Base-by-base conservation (phyloP, 2,797 vertebrate genomes). In the Myotis planiceps region DNA sequence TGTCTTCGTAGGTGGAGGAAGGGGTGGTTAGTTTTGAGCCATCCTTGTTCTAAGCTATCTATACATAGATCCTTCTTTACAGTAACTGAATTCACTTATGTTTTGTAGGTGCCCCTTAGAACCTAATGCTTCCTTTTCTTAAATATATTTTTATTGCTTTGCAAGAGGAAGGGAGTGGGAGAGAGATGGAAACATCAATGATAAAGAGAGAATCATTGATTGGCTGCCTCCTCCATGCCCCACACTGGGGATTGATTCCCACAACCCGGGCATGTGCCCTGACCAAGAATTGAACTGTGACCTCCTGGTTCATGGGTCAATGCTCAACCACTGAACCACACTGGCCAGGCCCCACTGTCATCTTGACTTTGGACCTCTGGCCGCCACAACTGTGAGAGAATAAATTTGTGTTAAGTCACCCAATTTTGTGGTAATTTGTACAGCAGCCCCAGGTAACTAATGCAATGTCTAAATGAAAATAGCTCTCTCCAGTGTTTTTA, bases 271-370 rank as follows among this genome's bases (percentile, higher is more conserved):
- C 55, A 60, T 60, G 25, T 60, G 58, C 27, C 58, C 58, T 60
- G 58, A 60, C 58, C 58, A 29, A 29, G 58, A 60, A 60, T 29
- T 1, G 27, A 60, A 60, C 58, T 6, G 27, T 29, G 58, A 60
- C 27, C 58, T 60, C 58, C 25, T 15, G 58, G 58, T 29, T 60
- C 13, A 29, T 60, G 58, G 27, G 55, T 27, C 55, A 58, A 5
- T 58, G 55, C 25, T 58, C 23, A 27, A 27, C 55, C 55, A 58
- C 55, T 58, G 58, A 6, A 1, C 58, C 25, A 60, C 13, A 60
- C 27, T 0, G 0, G 13, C 58, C 0, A 3, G 4, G 5, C 29
- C 21, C n/a, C 14, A 39, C 15, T 1, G 0, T 7, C 32, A 39
- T 18, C 58, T 89, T 18, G 1, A 63, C n/a, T 87, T n/a, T 13